phyloP scores from a whole-genome alignment of 2,113 vertebrate species.

The Raja brachyura region DNA sequence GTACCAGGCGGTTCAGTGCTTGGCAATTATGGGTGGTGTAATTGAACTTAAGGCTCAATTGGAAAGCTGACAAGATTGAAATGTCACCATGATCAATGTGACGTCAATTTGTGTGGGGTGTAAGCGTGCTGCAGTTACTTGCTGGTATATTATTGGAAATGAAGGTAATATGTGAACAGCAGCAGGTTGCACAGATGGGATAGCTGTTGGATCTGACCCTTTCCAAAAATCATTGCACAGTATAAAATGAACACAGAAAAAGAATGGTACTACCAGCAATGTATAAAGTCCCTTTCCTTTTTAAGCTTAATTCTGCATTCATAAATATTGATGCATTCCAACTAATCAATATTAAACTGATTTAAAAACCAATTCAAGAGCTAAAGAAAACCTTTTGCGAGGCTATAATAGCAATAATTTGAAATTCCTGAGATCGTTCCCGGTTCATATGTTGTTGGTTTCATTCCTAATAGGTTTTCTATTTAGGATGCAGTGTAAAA shows the following conservation, averaged over 20 bases:
- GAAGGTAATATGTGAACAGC: slow-evolving; percentile 17
- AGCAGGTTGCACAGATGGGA: slow-evolving; percentile 24
- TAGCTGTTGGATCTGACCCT: background rate
- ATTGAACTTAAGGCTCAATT: slow-evolving; percentile 20
- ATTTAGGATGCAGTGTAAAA: background rate
- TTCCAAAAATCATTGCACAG: slow-evolving; percentile 26
- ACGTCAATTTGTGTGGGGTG: slow-evolving; percentile 35
- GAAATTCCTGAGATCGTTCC: background rate
- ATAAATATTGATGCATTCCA: background rate
- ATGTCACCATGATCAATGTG: slow-evolving; percentile 27
- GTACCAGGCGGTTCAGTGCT: background rate
- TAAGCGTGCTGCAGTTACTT: slow-evolving; percentile 18
- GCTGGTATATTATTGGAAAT: slow-evolving; percentile 26
- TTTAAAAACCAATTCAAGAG: background rate
- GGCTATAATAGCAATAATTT: background rate
- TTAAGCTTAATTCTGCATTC: background rate
- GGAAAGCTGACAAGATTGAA: slow-evolving; percentile 36
- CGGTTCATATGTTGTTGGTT: background rate
- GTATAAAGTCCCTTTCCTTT: background rate
- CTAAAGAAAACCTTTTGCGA: background rate
- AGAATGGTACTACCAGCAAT: background rate
- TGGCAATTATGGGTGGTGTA: slow-evolving; percentile 10
- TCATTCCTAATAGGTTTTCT: background rate
- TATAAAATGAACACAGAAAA: background rate
- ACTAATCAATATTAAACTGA: background rate